Base-by-base conservation (phyloP, 2,113 vertebrate species). In the Hemibagrus wyckioides region DNA sequence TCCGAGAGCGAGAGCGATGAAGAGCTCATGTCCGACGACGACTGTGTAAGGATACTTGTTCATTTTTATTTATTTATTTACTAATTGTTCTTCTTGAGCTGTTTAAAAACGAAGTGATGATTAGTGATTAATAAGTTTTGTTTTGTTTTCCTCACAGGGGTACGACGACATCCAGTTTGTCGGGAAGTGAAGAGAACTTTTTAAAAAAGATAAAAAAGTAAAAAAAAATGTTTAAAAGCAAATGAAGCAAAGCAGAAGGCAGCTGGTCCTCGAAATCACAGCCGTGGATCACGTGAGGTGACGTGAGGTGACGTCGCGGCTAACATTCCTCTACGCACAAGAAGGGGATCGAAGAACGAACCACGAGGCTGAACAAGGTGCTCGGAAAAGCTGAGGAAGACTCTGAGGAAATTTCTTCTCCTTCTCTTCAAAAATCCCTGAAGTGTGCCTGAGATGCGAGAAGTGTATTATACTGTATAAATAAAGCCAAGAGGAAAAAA, bases 1-100 rank as follows among this genome's bases (percentile, higher is more conserved):
- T 98, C 96, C 5, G 97, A 99, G 56, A 96, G 97, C 0, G 95
- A 95, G 91, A 97, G 96, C 41, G 97, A 99, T 91, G 97, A 95
- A 28, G 94, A 97, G 0, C 95, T 96, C 80, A 89, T 94, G 0
- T 96, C 96, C 0, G 96, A 99, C 50, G 97, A 97, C 0, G 98
- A 99, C 93, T 88, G 50, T 83, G 98, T 99, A 92, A 94, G 96
- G 7, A 56, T 9, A 15, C 17, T 25, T 61, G 4, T 65, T n/a
- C 11, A 0, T 30, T 44, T 5, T 4, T 33, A 4, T 36, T 41
- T 25, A 14, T 8, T 1, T 4, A 50, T 33, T 41, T 36, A n/a
- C 80, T 15, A 0, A 30, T 19, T 80, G 28, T 11, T 5, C 67
- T 17, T 17, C 67, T 0, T 0, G 11, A 10, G n/a, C 17, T 36